Conservation (phyloP, 1,140 invertebrate species). For the Neodiprion pinetum region DNA sequence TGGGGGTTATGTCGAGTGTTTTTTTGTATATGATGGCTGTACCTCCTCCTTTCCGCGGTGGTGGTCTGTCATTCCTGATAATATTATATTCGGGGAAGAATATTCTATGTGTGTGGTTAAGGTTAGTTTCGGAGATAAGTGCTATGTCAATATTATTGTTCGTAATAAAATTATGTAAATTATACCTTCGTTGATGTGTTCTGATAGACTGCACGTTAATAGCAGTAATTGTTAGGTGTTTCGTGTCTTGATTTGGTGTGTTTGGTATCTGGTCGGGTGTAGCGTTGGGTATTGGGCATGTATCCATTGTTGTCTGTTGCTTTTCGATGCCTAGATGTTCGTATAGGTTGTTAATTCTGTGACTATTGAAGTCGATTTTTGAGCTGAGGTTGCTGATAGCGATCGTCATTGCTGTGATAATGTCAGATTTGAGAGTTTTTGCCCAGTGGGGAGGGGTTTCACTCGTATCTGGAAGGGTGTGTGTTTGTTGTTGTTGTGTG, state of each 20-base stretch:
- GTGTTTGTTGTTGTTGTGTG: background rate
- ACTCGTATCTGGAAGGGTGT: background rate
- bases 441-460: no score
- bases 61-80: slow-evolving; percentile 18
- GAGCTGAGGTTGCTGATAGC: background rate
- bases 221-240: slow-evolving; percentile 4
- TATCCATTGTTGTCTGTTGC: background rate
- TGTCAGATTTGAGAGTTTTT: no score
- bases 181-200: slow-evolving; percentile 9
- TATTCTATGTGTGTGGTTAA: slow-evolving; percentile 15
- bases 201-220: slow-evolving; percentile 25
- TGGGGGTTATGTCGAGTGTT: background rate
- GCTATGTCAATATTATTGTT: slow-evolving; percentile 18
- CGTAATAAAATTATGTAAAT: slow-evolving; percentile 10
- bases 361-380: background rate
- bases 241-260: background rate
- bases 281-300: background rate
- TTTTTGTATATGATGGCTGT: slow-evolving; percentile 17
- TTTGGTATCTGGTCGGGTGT: background rate
- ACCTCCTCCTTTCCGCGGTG: slow-evolving; percentile 8
- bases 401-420: no score
- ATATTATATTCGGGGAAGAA: slow-evolving; percentile 14
- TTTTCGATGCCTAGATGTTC: background rate
- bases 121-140: slow-evolving; percentile 20
- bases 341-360: background rate